These are phyloP conservation scores for Drosophila subpulchrella DNA, from an alignment of 1,140 invertebrate species.

Conservation along the genomic window DNA sequence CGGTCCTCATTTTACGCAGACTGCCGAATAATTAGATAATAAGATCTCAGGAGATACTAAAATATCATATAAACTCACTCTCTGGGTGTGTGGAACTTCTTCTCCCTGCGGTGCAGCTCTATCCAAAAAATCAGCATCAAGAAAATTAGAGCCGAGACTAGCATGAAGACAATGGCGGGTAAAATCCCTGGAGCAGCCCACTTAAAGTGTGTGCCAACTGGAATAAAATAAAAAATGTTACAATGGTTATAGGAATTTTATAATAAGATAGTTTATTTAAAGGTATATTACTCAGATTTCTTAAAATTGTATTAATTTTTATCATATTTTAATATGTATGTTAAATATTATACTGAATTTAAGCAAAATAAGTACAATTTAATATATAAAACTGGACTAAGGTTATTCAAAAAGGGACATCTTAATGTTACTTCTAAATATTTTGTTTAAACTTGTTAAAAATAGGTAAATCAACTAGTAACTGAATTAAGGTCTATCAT, in stretches of 20 bases:
- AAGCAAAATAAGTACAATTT: no score
- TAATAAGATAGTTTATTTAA: no score
- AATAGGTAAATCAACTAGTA: no score
- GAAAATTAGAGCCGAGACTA: constrained; percentile 20
- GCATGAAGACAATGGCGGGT: constrained; percentile 52
- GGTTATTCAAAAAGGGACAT: no score
- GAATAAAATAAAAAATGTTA: background rate
- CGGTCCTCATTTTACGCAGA: constrained; percentile 51
- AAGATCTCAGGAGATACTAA: background rate
- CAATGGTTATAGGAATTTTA: background rate
- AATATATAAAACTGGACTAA: no score
- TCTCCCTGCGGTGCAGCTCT: constrained; percentile 65
- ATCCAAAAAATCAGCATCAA: constrained; percentile 65
- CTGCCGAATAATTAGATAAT: constrained; percentile 7
- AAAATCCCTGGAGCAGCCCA: constrained; percentile 68
- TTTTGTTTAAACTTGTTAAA: no score
- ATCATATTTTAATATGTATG: no score
- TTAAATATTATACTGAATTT: no score
- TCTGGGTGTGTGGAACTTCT: constrained; percentile 56
- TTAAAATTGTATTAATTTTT: no score
- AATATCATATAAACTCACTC: constrained; percentile 45
- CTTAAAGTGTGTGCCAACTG: constrained; percentile 55
- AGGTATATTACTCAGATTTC: no score
- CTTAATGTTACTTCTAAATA: no score
- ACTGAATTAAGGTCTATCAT: no score